Evolutionary conservation across 2,113 vertebrate species (phyloP).

Genomic region (Aythya baeri): DNA sequence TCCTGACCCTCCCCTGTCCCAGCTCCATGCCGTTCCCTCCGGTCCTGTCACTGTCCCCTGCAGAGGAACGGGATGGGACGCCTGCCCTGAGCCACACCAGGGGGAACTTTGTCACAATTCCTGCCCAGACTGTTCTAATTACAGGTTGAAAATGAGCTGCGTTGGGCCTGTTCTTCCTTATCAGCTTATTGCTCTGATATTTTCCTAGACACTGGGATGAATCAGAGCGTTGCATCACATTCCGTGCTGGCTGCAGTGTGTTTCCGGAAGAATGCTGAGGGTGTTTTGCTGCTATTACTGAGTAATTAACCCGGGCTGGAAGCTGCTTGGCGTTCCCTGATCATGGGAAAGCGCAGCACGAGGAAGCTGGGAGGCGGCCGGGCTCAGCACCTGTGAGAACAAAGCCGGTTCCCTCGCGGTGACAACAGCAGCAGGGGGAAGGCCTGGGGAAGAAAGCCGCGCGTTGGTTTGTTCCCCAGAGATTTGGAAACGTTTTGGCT

Average conservation of each 20-base stretch:
- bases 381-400: not conserved
- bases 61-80: not conserved
- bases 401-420: no score
- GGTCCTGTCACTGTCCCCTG: not conserved
- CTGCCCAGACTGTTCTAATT: not conserved
- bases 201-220: not conserved
- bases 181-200: not conserved
- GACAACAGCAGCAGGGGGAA: rapidly evolving
- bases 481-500: not conserved
- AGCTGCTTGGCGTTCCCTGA: not conserved
- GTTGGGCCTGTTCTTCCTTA: not conserved
- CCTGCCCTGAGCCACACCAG: not conserved
- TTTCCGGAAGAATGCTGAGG: not conserved
- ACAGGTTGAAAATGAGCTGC: not conserved
- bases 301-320: not conserved
- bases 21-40: no score
- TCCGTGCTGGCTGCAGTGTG: rapidly evolving
- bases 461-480: not conserved
- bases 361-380: rapidly evolving
- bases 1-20: no score
- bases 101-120: not conserved
- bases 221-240: not conserved
- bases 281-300: not conserved
- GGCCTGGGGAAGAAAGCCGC: not conserved
- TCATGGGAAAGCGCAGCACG: not conserved